Evolutionary conservation across 2,888 invertebrate genomes (phyloP).

Genomic region (Lottia gigantea): DNA sequence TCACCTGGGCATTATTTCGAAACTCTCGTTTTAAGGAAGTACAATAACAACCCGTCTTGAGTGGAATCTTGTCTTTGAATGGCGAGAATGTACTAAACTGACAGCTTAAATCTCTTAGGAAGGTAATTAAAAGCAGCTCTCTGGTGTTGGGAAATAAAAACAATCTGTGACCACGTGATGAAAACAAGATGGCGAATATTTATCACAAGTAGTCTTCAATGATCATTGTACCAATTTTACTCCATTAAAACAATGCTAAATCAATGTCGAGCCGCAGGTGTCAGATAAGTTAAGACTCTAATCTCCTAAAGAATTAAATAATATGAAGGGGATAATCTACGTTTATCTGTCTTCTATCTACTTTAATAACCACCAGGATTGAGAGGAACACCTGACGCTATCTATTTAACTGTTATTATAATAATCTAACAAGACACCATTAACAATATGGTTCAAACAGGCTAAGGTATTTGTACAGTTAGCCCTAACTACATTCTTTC

Average conservation of each 20-base stretch:
- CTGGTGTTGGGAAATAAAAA: conserved; percentile 2
- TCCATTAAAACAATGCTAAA: neutral
- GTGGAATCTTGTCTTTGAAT: neutral
- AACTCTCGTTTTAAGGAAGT: neutral
- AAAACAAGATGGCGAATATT: conserved; percentile 5
- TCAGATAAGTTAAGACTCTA: neutral
- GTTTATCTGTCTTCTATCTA: too few relatives aligned
- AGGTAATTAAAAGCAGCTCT: conserved; percentile 8
- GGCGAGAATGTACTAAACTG: neutral
- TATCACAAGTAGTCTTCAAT: neutral
- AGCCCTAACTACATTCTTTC: too few relatives aligned
- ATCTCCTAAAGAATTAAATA: neutral
- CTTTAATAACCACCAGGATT: too few relatives aligned
- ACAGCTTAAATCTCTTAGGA: neutral
- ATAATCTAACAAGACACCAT: too few relatives aligned
- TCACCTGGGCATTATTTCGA: neutral
- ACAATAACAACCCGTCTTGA: neutral
- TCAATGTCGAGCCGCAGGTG: conserved; percentile 8
- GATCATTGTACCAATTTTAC: too few relatives aligned
- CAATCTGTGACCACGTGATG: neutral
- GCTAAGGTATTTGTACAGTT: too few relatives aligned
- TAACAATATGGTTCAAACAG: too few relatives aligned
- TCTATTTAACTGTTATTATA: too few relatives aligned
- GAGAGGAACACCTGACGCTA: too few relatives aligned
- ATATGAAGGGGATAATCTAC: too few relatives aligned